phyloP scores from a whole-genome alignment of 2,113 vertebrate species.

The Apteryx owenii region DNA sequence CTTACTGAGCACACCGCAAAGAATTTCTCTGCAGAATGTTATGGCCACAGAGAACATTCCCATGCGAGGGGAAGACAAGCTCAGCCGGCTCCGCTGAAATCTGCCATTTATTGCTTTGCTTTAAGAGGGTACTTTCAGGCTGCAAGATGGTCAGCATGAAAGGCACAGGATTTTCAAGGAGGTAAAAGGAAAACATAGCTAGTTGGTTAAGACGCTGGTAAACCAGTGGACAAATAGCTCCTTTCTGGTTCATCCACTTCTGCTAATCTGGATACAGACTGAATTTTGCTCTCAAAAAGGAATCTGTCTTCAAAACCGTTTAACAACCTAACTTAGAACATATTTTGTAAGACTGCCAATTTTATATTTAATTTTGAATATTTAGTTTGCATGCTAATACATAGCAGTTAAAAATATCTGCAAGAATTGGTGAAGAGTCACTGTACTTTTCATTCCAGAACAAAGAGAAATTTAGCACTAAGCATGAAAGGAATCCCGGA shows the following conservation, averaged over 20 bases:
- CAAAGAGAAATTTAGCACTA: neutral
- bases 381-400: neutral
- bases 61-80: neutral
- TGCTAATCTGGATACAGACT: neutral
- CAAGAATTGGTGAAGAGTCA: neutral
- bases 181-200: neutral
- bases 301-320: neutral
- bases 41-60: slow-evolving; percentile 34
- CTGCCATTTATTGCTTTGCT: neutral
- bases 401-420: neutral
- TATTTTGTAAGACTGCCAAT: neutral
- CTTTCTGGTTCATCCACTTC: neutral
- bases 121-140: neutral
- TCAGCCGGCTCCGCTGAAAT: neutral
- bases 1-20: neutral
- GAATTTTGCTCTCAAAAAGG: neutral
- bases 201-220: neutral
- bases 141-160: neutral
- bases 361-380: neutral
- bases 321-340: neutral
- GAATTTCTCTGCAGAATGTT: slow-evolving; percentile 10
- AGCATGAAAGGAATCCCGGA: slow-evolving; percentile 23
- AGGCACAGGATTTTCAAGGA: neutral
- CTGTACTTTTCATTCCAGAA: neutral
- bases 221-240: neutral